A percentile compares a stretch with the other conserved stretches of the same genome.
Evolutionary conservation across 1,140 invertebrate genomes (phyloP).

Genomic region (Diabrotica undecimpunctata): DNA sequence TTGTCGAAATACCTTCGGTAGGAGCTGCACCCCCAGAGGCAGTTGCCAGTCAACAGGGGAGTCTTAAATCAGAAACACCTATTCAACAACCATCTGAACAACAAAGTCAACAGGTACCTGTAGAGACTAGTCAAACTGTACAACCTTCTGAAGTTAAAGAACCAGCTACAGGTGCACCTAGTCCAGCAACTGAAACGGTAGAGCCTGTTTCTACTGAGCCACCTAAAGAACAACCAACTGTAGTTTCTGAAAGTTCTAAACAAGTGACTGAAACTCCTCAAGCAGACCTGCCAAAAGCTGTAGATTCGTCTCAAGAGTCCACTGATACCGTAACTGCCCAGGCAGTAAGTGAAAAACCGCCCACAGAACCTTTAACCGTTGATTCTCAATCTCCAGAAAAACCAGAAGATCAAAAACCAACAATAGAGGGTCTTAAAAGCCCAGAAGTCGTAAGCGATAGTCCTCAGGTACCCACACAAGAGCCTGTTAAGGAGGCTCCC

Average conservation of each 20-base stretch:
- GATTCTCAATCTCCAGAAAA: no score
- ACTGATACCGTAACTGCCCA: no score
- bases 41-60: constrained; percentile 7
- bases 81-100: constrained; percentile 14
- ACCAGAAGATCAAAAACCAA: background rate
- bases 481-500: no score
- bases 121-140: constrained; percentile 36
- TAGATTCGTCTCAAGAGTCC: no score
- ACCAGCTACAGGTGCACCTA: constrained; percentile 37
- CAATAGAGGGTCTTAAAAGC: constrained; percentile 42
- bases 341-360: no score
- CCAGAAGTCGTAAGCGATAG: no score
- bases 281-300: no score
- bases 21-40: constrained; percentile 15
- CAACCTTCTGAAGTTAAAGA: no score
- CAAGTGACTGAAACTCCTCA: constrained; percentile 27
- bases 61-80: constrained; percentile 6
- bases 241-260: constrained; percentile 34
- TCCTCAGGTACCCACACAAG: no score
- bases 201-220: background rate
- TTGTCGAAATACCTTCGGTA: background rate
- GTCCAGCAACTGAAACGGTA: constrained; percentile 11
- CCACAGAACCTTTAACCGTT: no score
- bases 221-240: background rate
- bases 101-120: constrained; percentile 18